Evolutionary conservation across 2,113 vertebrate species (phyloP), one percentile per base, ranked within the genome.

Genomic region (Acinonyx jubatus): DNA sequence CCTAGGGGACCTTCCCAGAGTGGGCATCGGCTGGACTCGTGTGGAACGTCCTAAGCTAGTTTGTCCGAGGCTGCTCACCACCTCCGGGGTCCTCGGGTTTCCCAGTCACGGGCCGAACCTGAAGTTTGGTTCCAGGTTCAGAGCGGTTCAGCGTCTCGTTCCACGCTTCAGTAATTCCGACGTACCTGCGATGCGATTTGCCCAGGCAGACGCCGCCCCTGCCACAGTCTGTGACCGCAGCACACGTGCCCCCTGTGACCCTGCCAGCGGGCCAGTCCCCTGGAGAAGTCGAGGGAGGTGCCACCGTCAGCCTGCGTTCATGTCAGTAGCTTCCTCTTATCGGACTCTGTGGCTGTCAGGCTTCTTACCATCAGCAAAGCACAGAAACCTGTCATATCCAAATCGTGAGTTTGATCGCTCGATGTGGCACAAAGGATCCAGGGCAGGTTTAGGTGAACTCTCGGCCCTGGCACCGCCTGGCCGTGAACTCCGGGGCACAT

Each of bases 11-110:
- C 38, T 52, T n/a, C 29, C 66, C 29, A 1, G 33, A 50, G 18
- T 0, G 1, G 18, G 23, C 0, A 0, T 48, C 68, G 0, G n/a
- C 57, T 1, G 36, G 7, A 8, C 61, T 14, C 5, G 29, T 7
- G 27, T 7, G 33, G 0, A 2, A 0, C 18, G 73, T 27, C n/a
- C 29, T 4, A 3, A 25, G 68, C 57, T 7, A 55, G 55, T 2
- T 7, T 10, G 29, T n/a, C 50, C 7, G 14, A 5, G 36, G 48
- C 38, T 2, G 16, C n/a, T 0, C 0, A 3, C 45, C 8, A 0
- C 4, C 14, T 10, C n/a, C 25, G 0, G 3, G 1, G 31, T 50
- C 14, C 68, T 63, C 3, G 3, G 29, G n/a, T 16, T 50, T 38
- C 61, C 5, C 19, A 4, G 12, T 33, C 8, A 57, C 11, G 65